A percentile compares a stretch with the other conserved stretches of the same genome.
Evolutionary conservation across 2,888 invertebrate genomes (phyloP).

Genomic region (Cantharis flavilabris): DNA sequence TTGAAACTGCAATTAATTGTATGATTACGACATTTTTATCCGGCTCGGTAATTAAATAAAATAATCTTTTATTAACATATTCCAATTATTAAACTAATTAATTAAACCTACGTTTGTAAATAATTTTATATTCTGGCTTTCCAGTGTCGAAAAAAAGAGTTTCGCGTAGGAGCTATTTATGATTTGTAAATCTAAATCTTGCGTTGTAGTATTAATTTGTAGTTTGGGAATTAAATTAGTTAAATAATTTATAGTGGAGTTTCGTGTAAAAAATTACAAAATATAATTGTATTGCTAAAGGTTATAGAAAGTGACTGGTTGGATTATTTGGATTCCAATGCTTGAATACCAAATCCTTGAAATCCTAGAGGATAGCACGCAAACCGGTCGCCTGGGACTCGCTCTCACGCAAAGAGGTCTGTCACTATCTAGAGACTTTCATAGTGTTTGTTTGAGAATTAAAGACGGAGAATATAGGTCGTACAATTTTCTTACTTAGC

Average conservation of each 20-base stretch:
- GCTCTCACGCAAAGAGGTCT: slow-evolving; percentile 24
- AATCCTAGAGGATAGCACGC: slow-evolving; percentile 46
- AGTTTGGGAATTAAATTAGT: background rate
- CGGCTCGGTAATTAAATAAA: background rate
- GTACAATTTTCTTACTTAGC: slow-evolving; percentile 13
- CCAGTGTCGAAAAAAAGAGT: too few species aligned
- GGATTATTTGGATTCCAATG: slow-evolving; percentile 45
- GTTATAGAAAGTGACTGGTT: slow-evolving; percentile 38
- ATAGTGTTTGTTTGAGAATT: slow-evolving; percentile 23
- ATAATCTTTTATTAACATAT: background rate
- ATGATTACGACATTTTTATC: background rate
- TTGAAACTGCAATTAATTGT: background rate
- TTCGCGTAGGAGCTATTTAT: too few species aligned
- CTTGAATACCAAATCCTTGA: slow-evolving; percentile 42
- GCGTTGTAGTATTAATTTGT: background rate
- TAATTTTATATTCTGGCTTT: too few species aligned
- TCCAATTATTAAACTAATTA: too few species aligned
- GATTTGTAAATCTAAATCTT: too few species aligned
- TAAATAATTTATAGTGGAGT: background rate
- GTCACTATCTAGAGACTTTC: slow-evolving; percentile 28
- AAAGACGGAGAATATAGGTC: slow-evolving; percentile 7
- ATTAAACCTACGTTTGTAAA: too few species aligned
- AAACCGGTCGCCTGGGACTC: slow-evolving; percentile 41
- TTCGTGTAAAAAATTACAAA: background rate
- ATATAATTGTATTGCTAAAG: slow-evolving; percentile 20